A percentile compares a stretch with the other conserved stretches of the same genome.
These are phyloP conservation scores for Drosophila silvestris DNA, from an alignment of 2,888 invertebrate genomes.

Conservation along the genomic window DNA sequence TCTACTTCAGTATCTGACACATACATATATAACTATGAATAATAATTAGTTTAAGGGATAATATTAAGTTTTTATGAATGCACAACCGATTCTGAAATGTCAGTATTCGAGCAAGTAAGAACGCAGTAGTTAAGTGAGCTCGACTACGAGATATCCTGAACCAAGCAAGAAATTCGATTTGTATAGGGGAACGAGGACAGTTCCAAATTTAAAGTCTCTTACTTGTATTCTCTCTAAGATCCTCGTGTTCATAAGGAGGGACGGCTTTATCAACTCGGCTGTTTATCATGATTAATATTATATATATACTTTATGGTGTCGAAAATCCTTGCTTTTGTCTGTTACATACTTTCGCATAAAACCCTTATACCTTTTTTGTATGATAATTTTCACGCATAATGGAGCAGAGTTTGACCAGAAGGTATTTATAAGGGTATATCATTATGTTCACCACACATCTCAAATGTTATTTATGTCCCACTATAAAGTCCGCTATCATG, in stretches of 20 bases:
- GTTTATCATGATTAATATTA: not conserved
- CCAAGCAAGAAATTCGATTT: not conserved
- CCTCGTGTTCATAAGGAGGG: not conserved
- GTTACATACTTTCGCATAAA: not conserved
- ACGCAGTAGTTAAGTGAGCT: not conserved
- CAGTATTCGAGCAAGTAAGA: not conserved
- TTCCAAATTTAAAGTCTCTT: not conserved
- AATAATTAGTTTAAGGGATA: not conserved
- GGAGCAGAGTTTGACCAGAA: not conserved
- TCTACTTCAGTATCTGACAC: not conserved
- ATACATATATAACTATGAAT: not conserved
- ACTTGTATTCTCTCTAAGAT: not conserved
- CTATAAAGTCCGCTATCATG: slow-evolving; percentile 34
- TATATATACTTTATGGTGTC: too few species aligned
- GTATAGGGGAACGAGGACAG: not conserved
- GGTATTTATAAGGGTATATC: not conserved
- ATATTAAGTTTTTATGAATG: not conserved
- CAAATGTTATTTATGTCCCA: slow-evolving; percentile 15
- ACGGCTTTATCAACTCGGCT: not conserved
- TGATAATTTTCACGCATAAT: not conserved
- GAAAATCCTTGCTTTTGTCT: not conserved
- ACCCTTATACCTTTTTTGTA: not conserved
- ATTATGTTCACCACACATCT: not conserved
- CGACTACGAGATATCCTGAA: not conserved
- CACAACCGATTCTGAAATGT: not conserved